phyloP scores from a whole-genome alignment of 2,888 invertebrate genomes.

The Drosophila seclusa region DNA sequence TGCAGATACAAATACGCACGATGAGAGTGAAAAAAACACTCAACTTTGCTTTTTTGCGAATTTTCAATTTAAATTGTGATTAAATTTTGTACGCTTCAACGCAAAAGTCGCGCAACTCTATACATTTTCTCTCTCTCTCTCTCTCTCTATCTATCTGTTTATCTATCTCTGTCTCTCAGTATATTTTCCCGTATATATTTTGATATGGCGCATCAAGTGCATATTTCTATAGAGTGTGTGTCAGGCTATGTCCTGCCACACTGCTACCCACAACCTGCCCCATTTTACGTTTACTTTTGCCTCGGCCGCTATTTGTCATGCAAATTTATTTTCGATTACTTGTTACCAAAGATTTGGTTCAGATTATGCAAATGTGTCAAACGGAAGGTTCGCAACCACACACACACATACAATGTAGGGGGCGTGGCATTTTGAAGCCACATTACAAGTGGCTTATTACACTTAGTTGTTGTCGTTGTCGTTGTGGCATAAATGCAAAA shows the following conservation, averaged over 20 bases:
- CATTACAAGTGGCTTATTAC: slow-evolving; percentile 79
- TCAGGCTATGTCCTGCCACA: slow-evolving; percentile 16
- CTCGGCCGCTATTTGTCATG: slow-evolving; percentile 73
- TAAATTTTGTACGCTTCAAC: slow-evolving; percentile 64
- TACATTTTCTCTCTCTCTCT: background rate
- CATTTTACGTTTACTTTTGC: slow-evolving; percentile 37
- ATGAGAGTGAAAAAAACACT: slow-evolving; percentile 15
- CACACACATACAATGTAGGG: slow-evolving; percentile 10
- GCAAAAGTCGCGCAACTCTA: slow-evolving; percentile 45
- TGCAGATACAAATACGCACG: slow-evolving; percentile 51
- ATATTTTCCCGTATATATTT: slow-evolving; percentile 37
- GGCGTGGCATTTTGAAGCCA: slow-evolving; percentile 36
- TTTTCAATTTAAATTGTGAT: slow-evolving; percentile 77
- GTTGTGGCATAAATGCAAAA: slow-evolving; percentile 42
- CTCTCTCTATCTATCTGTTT: background rate
- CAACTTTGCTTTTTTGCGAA: slow-evolving; percentile 37
- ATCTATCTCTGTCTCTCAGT: background rate
- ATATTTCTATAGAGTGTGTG: slow-evolving; percentile 39
- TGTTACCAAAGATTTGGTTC: slow-evolving; percentile 80
- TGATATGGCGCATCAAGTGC: slow-evolving; percentile 57
- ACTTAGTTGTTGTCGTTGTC: slow-evolving; percentile 65
- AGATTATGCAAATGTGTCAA: slow-evolving; percentile 76
- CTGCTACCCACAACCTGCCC: slow-evolving; percentile 8
- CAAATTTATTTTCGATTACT: slow-evolving; percentile 82
- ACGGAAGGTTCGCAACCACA: slow-evolving; percentile 23